Conservation (phyloP, 2,797 vertebrate genomes). For the Molossus alvarezi region DNA sequence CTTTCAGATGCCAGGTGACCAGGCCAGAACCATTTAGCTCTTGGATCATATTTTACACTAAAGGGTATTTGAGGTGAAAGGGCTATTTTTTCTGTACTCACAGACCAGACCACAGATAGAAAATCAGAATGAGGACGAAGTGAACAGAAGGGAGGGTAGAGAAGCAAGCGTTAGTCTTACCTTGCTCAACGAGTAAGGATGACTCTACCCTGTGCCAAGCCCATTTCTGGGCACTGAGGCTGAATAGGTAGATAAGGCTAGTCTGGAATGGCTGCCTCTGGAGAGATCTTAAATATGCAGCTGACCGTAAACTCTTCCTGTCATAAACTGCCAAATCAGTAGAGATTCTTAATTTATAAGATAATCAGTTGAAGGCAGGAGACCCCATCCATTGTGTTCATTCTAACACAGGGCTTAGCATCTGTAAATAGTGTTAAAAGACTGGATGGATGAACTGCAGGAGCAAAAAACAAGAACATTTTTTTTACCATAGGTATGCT, state of each 20-base stretch:
- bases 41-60: not conserved
- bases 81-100: not conserved
- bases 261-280: conserved; percentile 8
- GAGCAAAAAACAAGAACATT: not conserved
- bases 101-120: not conserved
- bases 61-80: not conserved
- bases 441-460: not conserved
- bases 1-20: not conserved
- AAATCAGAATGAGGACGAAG: not conserved
- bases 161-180: not conserved
- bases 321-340: conserved; percentile 11
- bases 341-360: not conserved
- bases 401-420: not conserved
- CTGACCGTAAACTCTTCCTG: not conserved
- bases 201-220: not conserved
- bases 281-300: conserved; percentile 7
- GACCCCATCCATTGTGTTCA: not conserved
- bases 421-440: not conserved
- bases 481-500: not conserved
- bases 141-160: not conserved
- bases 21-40: not conserved
- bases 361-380: not conserved
- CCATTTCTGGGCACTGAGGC: not conserved
- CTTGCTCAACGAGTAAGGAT: not conserved
- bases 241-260: not conserved